Evolutionary conservation across 2,113 vertebrate species (phyloP), one percentile per base, ranked within the genome.

Genomic region (Sula dactylatra): DNA sequence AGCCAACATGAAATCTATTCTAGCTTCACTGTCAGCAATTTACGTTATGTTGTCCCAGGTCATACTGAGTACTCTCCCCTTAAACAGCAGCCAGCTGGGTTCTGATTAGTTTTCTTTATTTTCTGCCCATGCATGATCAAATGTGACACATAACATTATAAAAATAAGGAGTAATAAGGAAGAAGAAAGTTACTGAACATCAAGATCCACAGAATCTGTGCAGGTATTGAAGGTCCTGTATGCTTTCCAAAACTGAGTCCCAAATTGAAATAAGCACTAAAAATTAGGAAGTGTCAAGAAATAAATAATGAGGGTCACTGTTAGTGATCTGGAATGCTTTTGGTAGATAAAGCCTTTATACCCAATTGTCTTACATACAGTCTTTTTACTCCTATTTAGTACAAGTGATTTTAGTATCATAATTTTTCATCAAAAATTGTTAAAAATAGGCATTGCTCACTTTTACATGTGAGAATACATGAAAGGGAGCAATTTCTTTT

Each of bases 161-260:
- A 76, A 61, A 84, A 70, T 36, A 34, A 66, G 15, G 17, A 82
- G 4, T n/a, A 42, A n/a, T n/a, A 58, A 74, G 17, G 25, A 86
- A 40, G 12, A 83, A 12, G 0, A 40, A 72, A 52, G 12, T 74
- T 76, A 27, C 24, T 42, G 71, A 50, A 54, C 10, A 70, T 54
- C 29, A 74, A 24, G 19, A 47, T 82, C 26, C 25, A n/a, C 32
- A 64, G 32, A 90, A 64, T 17, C 5, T 38, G 5, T 78, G 20
- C 18, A 17, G 15, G 16, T 61, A 19, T 31, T 76, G 44, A 50
- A 90, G 17, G 47, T 76, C 9, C 21, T 32, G 38, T 42, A 42
- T 0, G 0, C 10, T 62, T 73, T 78, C 32, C 13, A 42, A 59
- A 82, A 71, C 1, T 26, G n/a, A 64, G 22, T 82, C 45, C 25